Conservation (phyloP, 2,797 vertebrate genomes). For the Xenentodon cancila region DNA sequence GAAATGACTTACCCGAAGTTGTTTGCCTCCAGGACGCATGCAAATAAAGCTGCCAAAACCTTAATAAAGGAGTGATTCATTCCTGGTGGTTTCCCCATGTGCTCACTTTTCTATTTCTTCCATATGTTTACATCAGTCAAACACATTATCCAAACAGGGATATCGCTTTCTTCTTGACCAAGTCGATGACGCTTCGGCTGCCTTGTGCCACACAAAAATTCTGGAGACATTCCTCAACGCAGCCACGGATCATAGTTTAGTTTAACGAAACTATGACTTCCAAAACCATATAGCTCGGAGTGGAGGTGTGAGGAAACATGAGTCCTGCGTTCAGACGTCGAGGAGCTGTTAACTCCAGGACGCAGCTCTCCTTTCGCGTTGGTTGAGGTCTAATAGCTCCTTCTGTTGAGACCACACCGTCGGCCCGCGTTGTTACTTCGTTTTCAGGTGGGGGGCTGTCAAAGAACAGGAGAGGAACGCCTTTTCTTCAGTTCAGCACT, state of each 20-base stretch:
- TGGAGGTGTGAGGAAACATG: conserved; percentile 50
- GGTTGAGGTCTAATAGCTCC: conserved; percentile 13
- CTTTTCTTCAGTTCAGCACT: conserved; percentile 79
- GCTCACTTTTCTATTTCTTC: conserved; percentile 78
- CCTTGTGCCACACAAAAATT: conserved; percentile 63
- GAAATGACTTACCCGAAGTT: conserved; percentile 91
- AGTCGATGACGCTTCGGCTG: conserved; percentile 58
- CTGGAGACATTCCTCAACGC: conserved; percentile 73
- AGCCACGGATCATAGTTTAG: conserved; percentile 73
- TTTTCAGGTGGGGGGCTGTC: conserved; percentile 59
- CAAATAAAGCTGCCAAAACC: conserved; percentile 93
- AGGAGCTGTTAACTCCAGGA: conserved; percentile 48
- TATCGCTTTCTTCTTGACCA: conserved; percentile 58
- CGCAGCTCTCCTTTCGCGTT: conserved; percentile 27
- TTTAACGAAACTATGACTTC: conserved; percentile 68
- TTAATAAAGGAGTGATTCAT: conserved; percentile 93
- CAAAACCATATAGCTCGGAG: conserved; percentile 32
- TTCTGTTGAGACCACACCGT: conserved; percentile 16
- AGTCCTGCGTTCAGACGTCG: conserved; percentile 42
- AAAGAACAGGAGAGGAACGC: conserved; percentile 76
- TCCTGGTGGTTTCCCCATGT: conserved; percentile 90
- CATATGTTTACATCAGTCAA: conserved; percentile 78
- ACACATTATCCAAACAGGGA: conserved; percentile 74
- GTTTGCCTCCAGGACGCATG: conserved; percentile 90
- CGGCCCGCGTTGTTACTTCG: conserved; percentile 36